These are phyloP conservation scores for Girardinus metallicus DNA, from an alignment of 2,797 vertebrate species.

Conservation along the genomic window DNA sequence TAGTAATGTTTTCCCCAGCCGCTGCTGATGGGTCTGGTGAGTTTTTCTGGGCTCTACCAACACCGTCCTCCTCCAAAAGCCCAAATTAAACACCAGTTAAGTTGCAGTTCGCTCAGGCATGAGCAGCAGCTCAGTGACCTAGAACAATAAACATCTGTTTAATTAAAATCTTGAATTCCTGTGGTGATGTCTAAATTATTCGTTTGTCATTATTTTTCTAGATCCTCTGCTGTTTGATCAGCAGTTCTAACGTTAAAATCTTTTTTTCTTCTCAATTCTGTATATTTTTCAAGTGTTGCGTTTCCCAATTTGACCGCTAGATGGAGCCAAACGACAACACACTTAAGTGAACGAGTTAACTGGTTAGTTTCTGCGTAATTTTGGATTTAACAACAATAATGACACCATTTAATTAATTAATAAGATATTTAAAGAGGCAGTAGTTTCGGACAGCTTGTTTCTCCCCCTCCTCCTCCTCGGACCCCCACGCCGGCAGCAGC, in stretches of 20 bases:
- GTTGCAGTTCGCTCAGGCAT: neutral
- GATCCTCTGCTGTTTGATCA: neutral
- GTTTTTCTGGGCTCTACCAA: neutral
- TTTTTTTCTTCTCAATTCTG: neutral
- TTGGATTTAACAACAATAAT: neutral
- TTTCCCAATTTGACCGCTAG: constrained; percentile 16
- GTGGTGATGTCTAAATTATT: neutral
- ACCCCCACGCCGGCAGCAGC: constrained; percentile 42
- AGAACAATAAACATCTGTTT: neutral
- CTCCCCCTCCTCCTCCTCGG: neutral
- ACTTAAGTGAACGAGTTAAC: neutral
- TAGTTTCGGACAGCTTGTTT: no score
- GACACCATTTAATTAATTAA: no score
- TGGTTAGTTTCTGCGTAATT: no score
- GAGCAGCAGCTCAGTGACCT: no score
- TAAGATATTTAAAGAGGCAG: neutral
- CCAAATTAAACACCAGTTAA: neutral
- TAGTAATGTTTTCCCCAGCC: neutral
- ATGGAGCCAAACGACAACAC: constrained; percentile 23
- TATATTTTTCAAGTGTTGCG: neutral
- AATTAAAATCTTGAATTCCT: neutral
- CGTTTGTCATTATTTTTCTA: neutral
- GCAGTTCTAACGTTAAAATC: neutral
- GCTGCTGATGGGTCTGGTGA: neutral
- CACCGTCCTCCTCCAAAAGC: neutral